phyloP scores from a whole-genome alignment of 2,888 invertebrate genomes.

The Malthinus seriepunctatus region DNA sequence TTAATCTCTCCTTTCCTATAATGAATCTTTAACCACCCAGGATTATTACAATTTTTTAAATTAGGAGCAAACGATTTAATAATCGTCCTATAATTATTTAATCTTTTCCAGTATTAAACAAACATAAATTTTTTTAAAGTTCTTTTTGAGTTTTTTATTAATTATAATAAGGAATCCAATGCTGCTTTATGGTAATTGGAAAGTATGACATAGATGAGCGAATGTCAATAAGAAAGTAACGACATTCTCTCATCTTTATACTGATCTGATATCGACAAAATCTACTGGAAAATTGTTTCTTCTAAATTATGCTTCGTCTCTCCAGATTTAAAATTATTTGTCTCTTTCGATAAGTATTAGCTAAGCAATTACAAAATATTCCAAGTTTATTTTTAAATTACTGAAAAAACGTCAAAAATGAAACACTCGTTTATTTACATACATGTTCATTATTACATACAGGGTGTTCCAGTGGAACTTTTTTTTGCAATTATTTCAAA shows the following conservation, averaged over 20 bases:
- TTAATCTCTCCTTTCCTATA: slow-evolving; percentile 7
- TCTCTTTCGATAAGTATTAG: not conserved
- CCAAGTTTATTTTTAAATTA: too few species aligned
- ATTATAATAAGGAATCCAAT: slow-evolving; percentile 12
- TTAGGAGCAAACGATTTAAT: too few species aligned
- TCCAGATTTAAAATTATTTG: slow-evolving; percentile 10
- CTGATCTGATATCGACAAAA: slow-evolving; percentile 37
- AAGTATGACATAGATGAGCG: slow-evolving; percentile 18
- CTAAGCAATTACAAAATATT: too few species aligned
- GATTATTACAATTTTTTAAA: not conserved
- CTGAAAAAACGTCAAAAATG: too few species aligned
- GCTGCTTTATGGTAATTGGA: slow-evolving; percentile 18
- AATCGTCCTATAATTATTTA: too few species aligned
- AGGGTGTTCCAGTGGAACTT: too few species aligned
- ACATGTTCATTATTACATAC: too few species aligned
- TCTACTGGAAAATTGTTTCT: slow-evolving; percentile 39
- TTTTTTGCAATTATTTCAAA: too few species aligned
- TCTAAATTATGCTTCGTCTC: slow-evolving; percentile 31
- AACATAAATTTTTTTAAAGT: too few species aligned
- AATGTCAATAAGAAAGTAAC: slow-evolving; percentile 29
- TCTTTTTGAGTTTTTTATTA: not conserved
- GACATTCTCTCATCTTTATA: slow-evolving; percentile 36
- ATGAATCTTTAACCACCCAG: not conserved
- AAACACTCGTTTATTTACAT: too few species aligned
- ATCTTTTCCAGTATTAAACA: too few species aligned